Evolutionary conservation across 2,113 vertebrate genomes (phyloP), one percentile per base, ranked within the genome.

Genomic region (Stomatorhinus ivindoensis): DNA sequence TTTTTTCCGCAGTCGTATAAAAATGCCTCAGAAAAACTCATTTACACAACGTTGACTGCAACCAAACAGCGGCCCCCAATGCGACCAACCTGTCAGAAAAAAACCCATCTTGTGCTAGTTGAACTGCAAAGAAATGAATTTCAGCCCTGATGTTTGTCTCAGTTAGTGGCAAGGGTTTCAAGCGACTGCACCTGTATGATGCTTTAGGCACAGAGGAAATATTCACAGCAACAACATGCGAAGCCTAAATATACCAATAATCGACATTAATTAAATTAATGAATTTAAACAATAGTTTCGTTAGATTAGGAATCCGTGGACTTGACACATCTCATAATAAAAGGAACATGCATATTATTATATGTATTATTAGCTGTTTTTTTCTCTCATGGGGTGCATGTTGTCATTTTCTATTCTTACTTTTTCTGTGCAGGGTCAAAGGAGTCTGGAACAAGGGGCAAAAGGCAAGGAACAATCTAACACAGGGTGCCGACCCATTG

Each of bases 51-150:
- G 73, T 84, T 83, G 65, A 48, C 86, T 31, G 61, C 61, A 48
- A 87, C 46, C 65, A 85, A 69, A 53, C 84, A 76, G 7, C 65
- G 84, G 58, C 89, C 84, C 85, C 61, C 46, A 76, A 73, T 42
- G 61, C 21, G 50, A 73, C 65, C 69, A 88, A 83, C 21, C 69
- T 86, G 85, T 90, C 89, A 65, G n/a, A 31, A 65, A 86, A 24
- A 69, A 90, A 87, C n/a, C n/a, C 89, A 69, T 88, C 31, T 90
- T 87, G 19, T 35, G 35, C 55, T 90, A 83, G 50, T 51, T 82
- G 61, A 87, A 90, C 86, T 90, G 85, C 35, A 80, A 65, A 89
- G 89, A 86, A 86, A 87, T 69, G 55, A 53, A 87, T 87, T 17
- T 13, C 61, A 47, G 82, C 50, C n/a, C 21, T 15, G 46, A 86